Base-by-base conservation (phyloP, 2,888 invertebrate genomes). In the Gonocerus acuteangulatus region DNA sequence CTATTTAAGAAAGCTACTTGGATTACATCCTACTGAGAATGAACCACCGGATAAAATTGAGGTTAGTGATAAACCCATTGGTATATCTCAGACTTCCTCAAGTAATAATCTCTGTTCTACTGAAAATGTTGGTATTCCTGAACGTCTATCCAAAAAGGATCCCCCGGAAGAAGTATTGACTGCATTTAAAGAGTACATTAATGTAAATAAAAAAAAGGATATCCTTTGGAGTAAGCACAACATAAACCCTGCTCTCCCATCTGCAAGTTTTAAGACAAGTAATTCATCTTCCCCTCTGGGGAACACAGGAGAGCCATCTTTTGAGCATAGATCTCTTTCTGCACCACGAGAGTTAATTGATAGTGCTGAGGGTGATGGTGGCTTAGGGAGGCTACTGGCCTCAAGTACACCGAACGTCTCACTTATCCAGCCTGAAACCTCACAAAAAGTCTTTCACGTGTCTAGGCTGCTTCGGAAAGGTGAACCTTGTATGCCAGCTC, bases 1-100 rank as follows among this genome's bases (percentile, higher is more conserved):
- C 47, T 61, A 45, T 51, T 44, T 63, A 22, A 48, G 61, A 56
- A 56, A 61, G 27, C 36, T 63, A 51, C 48, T 63, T 23, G 61
- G 61, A 15, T 47, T 63, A 47, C 57, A 51, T 15, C 56, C 60
- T 6, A 22, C 22, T 23, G 52, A 52, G 16, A 36, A 23, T 49
- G 36, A 49, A 6, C 19, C 45, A 16, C 6, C 27, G 16, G 15
- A 27, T 44, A 23, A 47, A 45, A 48, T 45, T 22, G 57, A 48
- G 57, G 57, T 48, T 54, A 54, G 54, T 54, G 39, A 22, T 42
- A 54, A 42, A 21, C 18, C 39, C 19, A 51, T 16, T 51, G 51
- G 19, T 34, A 51, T 19, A 32, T 9, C 36, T 42, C 15, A 11
- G n/a, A 4, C 13, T 39, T 11, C 47, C 42, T 32, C 57, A 45